phyloP scores from a whole-genome alignment of 2,113 vertebrate species.

The Aspidoscelis tigris region DNA sequence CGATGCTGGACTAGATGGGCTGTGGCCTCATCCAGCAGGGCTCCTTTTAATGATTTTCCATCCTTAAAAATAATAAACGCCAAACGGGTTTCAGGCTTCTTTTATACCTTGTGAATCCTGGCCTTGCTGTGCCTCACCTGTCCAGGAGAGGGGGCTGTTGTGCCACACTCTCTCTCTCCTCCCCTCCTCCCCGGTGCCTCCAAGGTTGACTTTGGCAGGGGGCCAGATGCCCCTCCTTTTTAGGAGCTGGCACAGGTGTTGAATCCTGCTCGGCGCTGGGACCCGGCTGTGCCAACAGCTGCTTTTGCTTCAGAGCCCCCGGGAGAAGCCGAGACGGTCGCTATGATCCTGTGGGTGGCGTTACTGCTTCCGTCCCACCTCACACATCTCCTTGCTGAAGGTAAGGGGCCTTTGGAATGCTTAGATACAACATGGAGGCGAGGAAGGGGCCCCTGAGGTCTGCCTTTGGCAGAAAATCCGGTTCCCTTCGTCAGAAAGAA shows the following conservation, averaged over 20 bases:
- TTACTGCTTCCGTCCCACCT: neutral
- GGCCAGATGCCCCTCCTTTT: neutral
- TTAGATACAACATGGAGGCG: neutral
- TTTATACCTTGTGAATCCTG: neutral
- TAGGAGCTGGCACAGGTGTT: neutral
- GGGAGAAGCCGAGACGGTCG: neutral
- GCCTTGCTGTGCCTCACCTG: conserved; percentile 6
- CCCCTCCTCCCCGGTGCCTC: neutral
- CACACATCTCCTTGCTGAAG: neutral
- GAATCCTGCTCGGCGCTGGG: neutral
- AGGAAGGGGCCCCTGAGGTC: neutral
- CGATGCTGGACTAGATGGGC: no score
- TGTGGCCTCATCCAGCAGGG: no score
- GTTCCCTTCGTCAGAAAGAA: no score
- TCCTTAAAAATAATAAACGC: no score
- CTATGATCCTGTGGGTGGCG: neutral
- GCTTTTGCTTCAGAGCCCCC: neutral
- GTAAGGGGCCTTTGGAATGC: neutral
- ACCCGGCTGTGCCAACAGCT: neutral
- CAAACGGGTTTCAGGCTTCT: no score
- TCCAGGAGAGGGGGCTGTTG: neutral
- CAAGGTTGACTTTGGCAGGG: neutral
- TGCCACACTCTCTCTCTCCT: neutral
- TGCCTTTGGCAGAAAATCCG: neutral
- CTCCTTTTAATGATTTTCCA: no score